Evolutionary conservation across 2,888 invertebrate species (phyloP).

Genomic region (Drosophila lutescens): DNA sequence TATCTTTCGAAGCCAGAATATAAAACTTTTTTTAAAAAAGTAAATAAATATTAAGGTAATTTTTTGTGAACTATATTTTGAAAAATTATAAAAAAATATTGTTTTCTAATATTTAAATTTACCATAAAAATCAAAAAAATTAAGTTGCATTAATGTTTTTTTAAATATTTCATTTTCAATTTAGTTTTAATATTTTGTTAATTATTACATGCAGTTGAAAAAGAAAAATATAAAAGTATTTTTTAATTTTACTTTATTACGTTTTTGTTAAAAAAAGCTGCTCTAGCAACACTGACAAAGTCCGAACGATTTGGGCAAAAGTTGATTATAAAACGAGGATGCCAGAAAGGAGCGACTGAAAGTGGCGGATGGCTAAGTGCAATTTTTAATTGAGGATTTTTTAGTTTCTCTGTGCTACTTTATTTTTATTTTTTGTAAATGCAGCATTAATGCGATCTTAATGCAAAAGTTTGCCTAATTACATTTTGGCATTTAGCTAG

Average conservation of each 20-base stretch:
- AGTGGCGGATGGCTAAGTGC: constrained; percentile 29
- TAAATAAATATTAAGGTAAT: too few species aligned
- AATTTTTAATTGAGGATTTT: constrained; percentile 51
- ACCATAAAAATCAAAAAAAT: too few species aligned
- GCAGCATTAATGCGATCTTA: constrained; percentile 34
- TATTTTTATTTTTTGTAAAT: neutral
- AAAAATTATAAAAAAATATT: neutral
- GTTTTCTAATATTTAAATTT: too few species aligned
- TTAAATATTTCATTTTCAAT: too few species aligned
- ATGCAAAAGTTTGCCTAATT: constrained; percentile 47
- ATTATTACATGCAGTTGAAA: too few species aligned
- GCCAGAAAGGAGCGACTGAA: constrained; percentile 9
- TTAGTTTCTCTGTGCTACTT: neutral
- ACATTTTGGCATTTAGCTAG: constrained; percentile 47
- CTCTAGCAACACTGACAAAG: neutral
- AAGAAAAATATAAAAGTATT: too few species aligned
- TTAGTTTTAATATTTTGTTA: too few species aligned
- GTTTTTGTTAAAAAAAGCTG: neutral
- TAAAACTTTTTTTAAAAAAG: too few species aligned
- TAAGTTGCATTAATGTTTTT: too few species aligned
- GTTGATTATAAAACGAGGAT: constrained; percentile 41
- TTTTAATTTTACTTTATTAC: too few species aligned
- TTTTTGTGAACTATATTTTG: too few species aligned
- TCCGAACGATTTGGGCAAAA: constrained; percentile 23
- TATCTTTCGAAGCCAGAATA: neutral